These are phyloP conservation scores for Sphaerophoria rueppellii DNA, from an alignment of 2,888 invertebrate species.

Conservation along the genomic window DNA sequence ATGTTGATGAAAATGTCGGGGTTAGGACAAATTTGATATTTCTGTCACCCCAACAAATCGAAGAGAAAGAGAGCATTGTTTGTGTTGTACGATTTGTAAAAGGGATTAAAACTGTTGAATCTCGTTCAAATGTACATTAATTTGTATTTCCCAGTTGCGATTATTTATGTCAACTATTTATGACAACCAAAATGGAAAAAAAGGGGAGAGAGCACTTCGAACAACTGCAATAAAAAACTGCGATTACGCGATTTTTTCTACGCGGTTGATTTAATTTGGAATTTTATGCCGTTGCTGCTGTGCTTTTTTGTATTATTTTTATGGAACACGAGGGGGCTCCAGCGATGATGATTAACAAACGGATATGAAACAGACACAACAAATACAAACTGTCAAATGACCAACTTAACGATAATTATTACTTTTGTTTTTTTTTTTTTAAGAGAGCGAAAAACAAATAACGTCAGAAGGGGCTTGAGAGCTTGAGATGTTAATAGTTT, in stretches of 20 bases:
- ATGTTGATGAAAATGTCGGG: conserved; percentile 22
- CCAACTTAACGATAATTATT: conserved; percentile 40
- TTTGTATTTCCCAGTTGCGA: conserved; percentile 5
- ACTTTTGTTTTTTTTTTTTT: conserved; percentile 52
- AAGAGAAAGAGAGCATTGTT: conserved; percentile 61
- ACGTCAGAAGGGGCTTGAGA: background rate
- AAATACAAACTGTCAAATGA: conserved; percentile 58
- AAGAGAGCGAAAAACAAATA: conserved; percentile 15
- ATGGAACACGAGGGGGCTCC: conserved; percentile 10
- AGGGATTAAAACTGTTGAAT: conserved; percentile 41
- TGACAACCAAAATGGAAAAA: conserved; percentile 4
- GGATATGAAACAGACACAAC: conserved; percentile 61
- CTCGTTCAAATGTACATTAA: conserved; percentile 60
- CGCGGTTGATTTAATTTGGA: conserved; percentile 53
- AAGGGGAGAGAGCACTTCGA: background rate
- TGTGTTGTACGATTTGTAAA: too few species aligned
- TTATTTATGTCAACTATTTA: conserved; percentile 30
- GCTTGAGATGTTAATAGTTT: background rate
- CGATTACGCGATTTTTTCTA: conserved; percentile 48
- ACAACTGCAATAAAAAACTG: conserved; percentile 12
- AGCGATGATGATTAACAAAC: conserved; percentile 33
- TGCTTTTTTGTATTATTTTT: background rate
- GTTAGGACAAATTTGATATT: conserved; percentile 43
- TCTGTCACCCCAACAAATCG: conserved; percentile 43
- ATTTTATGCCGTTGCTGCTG: conserved; percentile 27